phyloP scores from a whole-genome alignment of 2,797 vertebrate species.

The Lepilemur septentrionalis region DNA sequence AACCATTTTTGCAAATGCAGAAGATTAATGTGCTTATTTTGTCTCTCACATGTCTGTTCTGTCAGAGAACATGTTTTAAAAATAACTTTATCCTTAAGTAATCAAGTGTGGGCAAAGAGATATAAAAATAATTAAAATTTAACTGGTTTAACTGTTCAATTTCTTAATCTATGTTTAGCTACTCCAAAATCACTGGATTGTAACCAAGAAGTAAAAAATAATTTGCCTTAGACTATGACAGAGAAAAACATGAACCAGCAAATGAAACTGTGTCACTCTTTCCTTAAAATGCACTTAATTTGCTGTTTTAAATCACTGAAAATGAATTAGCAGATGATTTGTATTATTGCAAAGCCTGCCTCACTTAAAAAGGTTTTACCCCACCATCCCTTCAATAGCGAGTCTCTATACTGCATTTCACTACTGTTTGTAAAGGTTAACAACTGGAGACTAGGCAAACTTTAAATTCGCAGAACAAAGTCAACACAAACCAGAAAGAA shows the following conservation, averaged over 20 bases:
- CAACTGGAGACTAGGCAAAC: not conserved
- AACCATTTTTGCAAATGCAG: slow-evolving; percentile 61
- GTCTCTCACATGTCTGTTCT: slow-evolving; percentile 74
- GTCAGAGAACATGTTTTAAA: slow-evolving; percentile 81
- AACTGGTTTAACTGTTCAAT: slow-evolving; percentile 6
- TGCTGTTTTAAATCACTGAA: not conserved
- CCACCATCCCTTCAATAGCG: not conserved
- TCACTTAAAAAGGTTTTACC: not conserved
- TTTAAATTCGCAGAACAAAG: not conserved
- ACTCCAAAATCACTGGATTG: not conserved
- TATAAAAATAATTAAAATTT: slow-evolving; percentile 75
- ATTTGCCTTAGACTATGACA: not conserved
- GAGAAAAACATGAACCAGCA: not conserved
- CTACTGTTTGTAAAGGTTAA: not conserved
- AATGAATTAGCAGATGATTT: not conserved
- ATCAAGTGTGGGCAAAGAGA: slow-evolving; percentile 84
- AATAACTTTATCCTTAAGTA: slow-evolving; percentile 88
- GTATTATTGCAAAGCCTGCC: not conserved
- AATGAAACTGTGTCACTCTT: not conserved
- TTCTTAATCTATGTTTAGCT: slow-evolving; percentile 1
- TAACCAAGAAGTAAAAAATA: slow-evolving; percentile 9
- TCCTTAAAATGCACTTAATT: not conserved
- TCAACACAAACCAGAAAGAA: not conserved
- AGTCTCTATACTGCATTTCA: not conserved
- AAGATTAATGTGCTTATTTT: slow-evolving; percentile 71